Evolutionary conservation across 2,888 invertebrate genomes (phyloP), one percentile per base, ranked within the genome.

Genomic region (Mimas tiliae): DNA sequence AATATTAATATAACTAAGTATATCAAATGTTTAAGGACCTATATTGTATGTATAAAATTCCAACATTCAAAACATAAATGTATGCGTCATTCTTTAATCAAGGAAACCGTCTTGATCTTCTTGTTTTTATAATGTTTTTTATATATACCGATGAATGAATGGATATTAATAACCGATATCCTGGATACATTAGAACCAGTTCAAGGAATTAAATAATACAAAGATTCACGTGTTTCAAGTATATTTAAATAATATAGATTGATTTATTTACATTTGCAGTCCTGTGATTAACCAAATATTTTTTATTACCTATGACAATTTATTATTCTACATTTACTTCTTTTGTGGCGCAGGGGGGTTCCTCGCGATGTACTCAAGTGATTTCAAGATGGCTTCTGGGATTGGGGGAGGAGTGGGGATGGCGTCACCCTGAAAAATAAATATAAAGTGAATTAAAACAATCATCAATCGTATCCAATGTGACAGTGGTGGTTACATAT

Each of bases 401-500:
- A 94, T 86, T 63, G 93, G 90, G 4, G 90, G 95, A 11, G 94
- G 85, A 14, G 93, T 93, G 38, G 95, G 95, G 69, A 95, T 72
- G 21, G 85, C 83, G 67, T 85, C 83, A 74, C 93, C 88, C 92
- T 93, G 83, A 21, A 82, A 84, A 65, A 38, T 45, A 68, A 65
- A 65, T 11, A 63, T n/a, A 21, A 21, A n/a, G 11, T 51, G 9
- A 51, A n/a, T 27, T 42, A 45, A 14, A 3, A 45, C 45, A 45
- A 14, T 45, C 14, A 2, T 45, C 45, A 3, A 2, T 45, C 45
- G 0, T 45, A 14, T 14, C 14, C 14, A 45, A 11, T 45, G 45
- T 45, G n/a, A n/a, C n/a, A n/a, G n/a, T n/a, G 7, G 11, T 9
- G 45, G 45, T 14, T 45, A 9, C 45, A 14, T 14, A 14, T 14